These are phyloP conservation scores for Lindbergichthys nudifrons DNA, from an alignment of 2,797 vertebrate species.

Conservation along the genomic window DNA sequence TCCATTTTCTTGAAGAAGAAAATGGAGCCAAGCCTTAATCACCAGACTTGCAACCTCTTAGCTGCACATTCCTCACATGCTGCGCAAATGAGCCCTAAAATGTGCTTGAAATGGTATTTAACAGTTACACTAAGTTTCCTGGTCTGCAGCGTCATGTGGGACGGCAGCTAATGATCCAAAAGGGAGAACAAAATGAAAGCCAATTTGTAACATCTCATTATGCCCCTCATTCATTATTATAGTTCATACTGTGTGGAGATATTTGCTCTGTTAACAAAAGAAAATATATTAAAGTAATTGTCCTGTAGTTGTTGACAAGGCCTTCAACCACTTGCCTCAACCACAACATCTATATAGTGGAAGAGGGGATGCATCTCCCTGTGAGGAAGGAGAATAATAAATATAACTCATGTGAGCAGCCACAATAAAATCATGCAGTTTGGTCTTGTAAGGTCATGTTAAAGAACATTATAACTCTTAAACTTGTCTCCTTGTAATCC, in stretches of 20 bases:
- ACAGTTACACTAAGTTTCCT: conserved; percentile 64
- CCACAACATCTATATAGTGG: conserved; percentile 47
- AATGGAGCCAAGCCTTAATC: conserved; percentile 69
- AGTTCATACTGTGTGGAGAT: conserved; percentile 44
- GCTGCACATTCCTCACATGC: conserved; percentile 63
- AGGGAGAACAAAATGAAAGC: conserved; percentile 62
- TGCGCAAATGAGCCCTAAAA: conserved; percentile 78
- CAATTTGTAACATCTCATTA: conserved; percentile 70
- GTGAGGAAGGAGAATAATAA: conserved; percentile 36
- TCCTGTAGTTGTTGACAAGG: conserved; percentile 52
- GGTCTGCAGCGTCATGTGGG: conserved; percentile 65
- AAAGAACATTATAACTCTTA: conserved; percentile 67
- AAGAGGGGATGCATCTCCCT: conserved; percentile 38
- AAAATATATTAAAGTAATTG: conserved; percentile 36
- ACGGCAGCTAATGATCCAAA: conserved; percentile 72
- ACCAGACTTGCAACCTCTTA: conserved; percentile 58
- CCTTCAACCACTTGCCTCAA: conserved; percentile 46
- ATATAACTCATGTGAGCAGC: conserved; percentile 60
- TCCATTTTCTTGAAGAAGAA: conserved; percentile 67
- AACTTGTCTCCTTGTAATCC: conserved; percentile 66
- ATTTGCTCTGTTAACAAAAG: conserved; percentile 30
- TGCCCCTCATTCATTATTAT: conserved; percentile 64
- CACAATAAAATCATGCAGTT: conserved; percentile 62
- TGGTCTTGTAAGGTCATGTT: conserved; percentile 62
- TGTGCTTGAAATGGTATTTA: conserved; percentile 60